Evolutionary conservation across 2,113 vertebrate genomes (phyloP), one percentile per base, ranked within the genome.

Genomic region (Zosterops borbonicus): DNA sequence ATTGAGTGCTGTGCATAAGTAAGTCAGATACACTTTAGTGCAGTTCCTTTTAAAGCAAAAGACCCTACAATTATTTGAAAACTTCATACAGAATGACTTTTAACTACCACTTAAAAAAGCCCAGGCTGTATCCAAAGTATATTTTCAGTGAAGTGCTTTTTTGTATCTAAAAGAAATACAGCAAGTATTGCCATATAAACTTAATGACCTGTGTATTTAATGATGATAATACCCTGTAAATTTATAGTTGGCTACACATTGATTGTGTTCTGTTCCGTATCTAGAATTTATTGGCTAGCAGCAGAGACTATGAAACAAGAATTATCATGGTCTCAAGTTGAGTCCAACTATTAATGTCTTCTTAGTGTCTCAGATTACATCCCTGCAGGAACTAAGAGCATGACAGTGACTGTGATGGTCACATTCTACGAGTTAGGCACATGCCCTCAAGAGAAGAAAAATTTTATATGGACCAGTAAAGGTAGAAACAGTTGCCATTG

Each of bases 391-490:
- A 28, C 27, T 33, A 52, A 28, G 10, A 89, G 27, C 52, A 14
- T 65, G 67, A 79, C 53, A 90, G 65, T 49, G 56, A 58, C 78
- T 76, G 37, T 91, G 71, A 92, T 63, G 76, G 73, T 81, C 89
- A 46, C 42, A 56, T 90, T 92, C 88, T 74, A 62, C 52, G 67
- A 83, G 73, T 83, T 67, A 75, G 52, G 44, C 70, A 87, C 64
- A 31, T 52, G 35, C 80, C 92, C 86, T 93, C 56, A 56, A 89
- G 86, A 89, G 83, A 86, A 92, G 67, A 88, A 86, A 67, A 86
- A 78, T 92, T 93, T 93, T 89, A 90, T 76, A 74, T 47, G 76
- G 83, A 67, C 64, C 56, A 44, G 68, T 87, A 92, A 81, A 92
- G 50, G 74, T 19, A 96, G 39, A 21, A 90, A 67, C 23, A 63